A percentile compares a stretch with the other conserved stretches of the same genome.
phyloP scores from a whole-genome alignment of 2,113 vertebrate genomes.

The Arenaria interpres region DNA sequence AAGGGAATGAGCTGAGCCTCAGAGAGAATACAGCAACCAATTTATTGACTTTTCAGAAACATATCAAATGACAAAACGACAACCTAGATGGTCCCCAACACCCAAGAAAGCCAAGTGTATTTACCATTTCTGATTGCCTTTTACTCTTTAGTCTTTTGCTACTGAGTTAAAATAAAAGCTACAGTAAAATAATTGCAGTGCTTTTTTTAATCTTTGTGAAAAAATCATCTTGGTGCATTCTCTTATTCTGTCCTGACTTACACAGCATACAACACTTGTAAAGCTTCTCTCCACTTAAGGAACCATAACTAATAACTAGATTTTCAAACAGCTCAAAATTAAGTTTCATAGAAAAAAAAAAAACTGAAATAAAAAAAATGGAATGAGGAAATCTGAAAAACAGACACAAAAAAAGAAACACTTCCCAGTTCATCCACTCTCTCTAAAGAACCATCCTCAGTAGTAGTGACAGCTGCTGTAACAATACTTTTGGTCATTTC shows the following conservation, averaged over 20 bases:
- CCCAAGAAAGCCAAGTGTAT: not conserved
- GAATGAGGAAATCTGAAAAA: not conserved
- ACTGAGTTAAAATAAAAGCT: not conserved
- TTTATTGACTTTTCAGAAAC: not conserved
- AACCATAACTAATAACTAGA: not conserved
- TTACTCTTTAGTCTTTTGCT: not conserved
- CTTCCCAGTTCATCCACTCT: not conserved
- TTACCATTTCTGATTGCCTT: not conserved
- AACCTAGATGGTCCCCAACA: not conserved
- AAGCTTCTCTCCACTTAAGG: not conserved
- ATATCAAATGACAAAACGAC: not conserved
- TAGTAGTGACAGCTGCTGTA: not conserved
- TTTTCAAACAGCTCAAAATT: not conserved
- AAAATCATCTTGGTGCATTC: not conserved
- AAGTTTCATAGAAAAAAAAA: not conserved
- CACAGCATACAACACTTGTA: not conserved
- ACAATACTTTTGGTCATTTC: not conserved
- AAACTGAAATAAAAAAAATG: not conserved
- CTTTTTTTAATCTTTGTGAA: not conserved
- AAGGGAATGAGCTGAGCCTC: not conserved
- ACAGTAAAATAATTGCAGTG: not conserved
- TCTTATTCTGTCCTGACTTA: not conserved
- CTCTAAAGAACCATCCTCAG: not conserved
- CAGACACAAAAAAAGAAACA: fast-evolving
- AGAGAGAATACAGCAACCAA: not conserved